Base-by-base conservation (phyloP, 2,113 vertebrate genomes). In the Cnemophilus loriae region DNA sequence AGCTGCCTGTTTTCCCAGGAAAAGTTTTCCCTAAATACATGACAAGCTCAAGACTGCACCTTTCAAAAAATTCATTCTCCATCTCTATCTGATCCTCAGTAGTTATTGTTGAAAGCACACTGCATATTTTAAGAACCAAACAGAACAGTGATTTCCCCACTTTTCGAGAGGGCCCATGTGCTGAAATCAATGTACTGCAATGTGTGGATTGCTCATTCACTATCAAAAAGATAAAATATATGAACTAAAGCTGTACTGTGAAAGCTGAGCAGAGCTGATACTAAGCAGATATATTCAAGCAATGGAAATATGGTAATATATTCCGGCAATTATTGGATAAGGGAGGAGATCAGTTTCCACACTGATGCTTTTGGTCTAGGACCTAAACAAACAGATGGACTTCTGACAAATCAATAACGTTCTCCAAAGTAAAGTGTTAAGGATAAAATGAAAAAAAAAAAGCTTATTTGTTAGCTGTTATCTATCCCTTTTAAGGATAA, bases 1-100 rank as follows among this genome's bases (percentile, higher is more conserved):
- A 96, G 93, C 96, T 96, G 96, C 93, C 93, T 95, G 92, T 90
- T 97, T 97, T 96, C 96, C 95, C 92, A 94, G 95, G 93, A 89
- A 96, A 90, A 95, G 93, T 95, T 96, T 96, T 96, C 95, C 95
- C 88, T 93, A 97, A 96, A 97, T 95, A 97, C 89, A 84, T 96
- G 95, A 96, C 95, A 96, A 97, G 95, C 93, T 96, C 96, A 97
- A 97, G 92, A 96, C 93, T 96, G 96, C 93, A 96, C 95, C 96
- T 97, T 96, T 96, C 96, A 97, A 96, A 97, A 96, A 94, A 95
- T 94, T 96, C 93, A 90, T 93, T 94, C 90, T 95, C 85, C 96
- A 94, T 95, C 84, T 92, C 96, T 96, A 96, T 97, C 95, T 95
- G 96, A 94, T 97, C 95, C 84, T 96, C 93, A 97, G 95, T 92